Base-by-base conservation (phyloP, 1,140 invertebrate genomes). In the Leptonema lineaticorne region DNA sequence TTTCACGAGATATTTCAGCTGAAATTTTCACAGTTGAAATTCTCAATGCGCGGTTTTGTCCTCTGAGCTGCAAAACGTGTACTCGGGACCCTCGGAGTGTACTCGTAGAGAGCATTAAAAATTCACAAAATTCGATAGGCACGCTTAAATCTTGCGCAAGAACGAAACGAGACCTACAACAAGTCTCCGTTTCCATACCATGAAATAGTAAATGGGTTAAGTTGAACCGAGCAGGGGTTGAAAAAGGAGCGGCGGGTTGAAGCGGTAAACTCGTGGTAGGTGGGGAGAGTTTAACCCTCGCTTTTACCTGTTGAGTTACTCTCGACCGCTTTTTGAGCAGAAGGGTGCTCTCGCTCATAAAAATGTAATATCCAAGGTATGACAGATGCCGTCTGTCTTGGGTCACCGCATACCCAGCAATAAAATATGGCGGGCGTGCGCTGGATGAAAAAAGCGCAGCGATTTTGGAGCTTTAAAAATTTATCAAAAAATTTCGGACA, bases 121-220 rank as follows among this genome's bases (percentile, higher is more conserved):
- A 53, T 53, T 24, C 50, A 53, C 50, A 53, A 53, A 53, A 26
- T 26, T 53, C 50, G 24, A 53, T 53, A 53, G 18, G 18, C 22
- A 7, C 14, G 24, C 50, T 53, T 53, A 53, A 53, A 53, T 53
- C 50, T 53, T 9, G 22, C 14, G 46, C 46, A 18, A 8, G 16
- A 7, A 20, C 46, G 46, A 20, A 20, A n/a, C 46, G 2, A 48
- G 30, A 2, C 37, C 37, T 16, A 11, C 37, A n/a, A n/a, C n/a
- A n/a, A n/a, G n/a, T n/a, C n/a, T 16, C 37, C 37, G 37, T 16
- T 41, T 16, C 11, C 27, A 45, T 63, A 63, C 58, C 67, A 68
- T 68, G 59, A 68, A 68, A 68, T 68, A 68, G 67, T 68, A 68
- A 68, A 63, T 68, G 59, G 67, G 67, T 60, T 68, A 68, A 68